A percentile compares a stretch with the other conserved stretches of the same genome.
phyloP scores from a whole-genome alignment of 2,113 vertebrate genomes.

The Cottus gobio region DNA sequence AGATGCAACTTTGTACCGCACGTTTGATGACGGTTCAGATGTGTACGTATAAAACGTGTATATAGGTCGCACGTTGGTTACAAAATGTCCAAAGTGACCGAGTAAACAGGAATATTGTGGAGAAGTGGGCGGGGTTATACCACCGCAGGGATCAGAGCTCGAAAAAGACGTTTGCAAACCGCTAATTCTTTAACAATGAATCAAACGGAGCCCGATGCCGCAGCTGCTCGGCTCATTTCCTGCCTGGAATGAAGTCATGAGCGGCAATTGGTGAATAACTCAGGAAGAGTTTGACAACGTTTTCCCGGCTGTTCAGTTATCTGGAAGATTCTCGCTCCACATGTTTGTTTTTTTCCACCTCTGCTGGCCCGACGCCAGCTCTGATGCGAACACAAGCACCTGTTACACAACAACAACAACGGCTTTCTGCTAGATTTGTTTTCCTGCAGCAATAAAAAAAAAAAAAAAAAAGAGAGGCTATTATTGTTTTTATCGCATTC shows the following conservation, averaged over 20 bases:
- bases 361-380: background rate
- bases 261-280: background rate
- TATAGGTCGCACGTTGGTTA: background rate
- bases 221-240: background rate
- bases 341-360: slow-evolving; percentile 13
- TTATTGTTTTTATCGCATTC: background rate
- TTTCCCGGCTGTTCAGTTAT: background rate
- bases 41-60: background rate
- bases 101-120: background rate
- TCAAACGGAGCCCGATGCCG: background rate
- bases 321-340: slow-evolving; percentile 2
- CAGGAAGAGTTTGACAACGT: background rate
- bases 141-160: background rate
- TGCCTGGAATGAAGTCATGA: background rate
- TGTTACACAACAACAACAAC: slow-evolving; percentile 1
- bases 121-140: background rate
- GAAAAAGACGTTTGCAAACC: background rate
- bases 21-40: background rate
- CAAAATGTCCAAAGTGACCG: background rate
- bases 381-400: background rate
- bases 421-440: background rate
- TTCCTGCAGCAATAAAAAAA: background rate
- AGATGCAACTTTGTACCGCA: background rate
- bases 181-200: background rate
- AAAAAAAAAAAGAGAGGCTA: background rate